Conservation (phyloP, 1,140 invertebrate species). For the Zaprionus davidi region DNA sequence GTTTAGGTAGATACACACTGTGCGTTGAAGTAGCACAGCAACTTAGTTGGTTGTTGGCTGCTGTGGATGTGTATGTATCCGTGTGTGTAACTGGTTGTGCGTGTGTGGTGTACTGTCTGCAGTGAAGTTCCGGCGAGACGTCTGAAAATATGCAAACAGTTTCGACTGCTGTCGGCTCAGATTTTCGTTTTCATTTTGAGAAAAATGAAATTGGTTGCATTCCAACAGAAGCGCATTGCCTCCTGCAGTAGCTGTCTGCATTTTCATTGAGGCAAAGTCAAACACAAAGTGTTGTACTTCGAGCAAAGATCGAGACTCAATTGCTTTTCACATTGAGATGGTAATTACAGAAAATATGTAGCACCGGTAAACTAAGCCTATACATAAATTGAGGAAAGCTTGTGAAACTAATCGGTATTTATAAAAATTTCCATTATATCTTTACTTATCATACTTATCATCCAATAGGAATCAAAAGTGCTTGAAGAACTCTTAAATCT, state of each 20-base stretch:
- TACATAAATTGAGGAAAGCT: not conserved
- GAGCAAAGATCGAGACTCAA: slow-evolving; percentile 17
- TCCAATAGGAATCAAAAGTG: not conserved
- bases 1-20: not conserved
- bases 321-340: slow-evolving; percentile 17
- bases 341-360: not conserved
- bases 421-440: not conserved
- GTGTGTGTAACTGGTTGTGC: not conserved
- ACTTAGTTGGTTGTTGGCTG: slow-evolving; percentile 44
- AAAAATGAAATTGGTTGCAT: slow-evolving; percentile 56
- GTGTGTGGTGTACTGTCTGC: slow-evolving; percentile 3
- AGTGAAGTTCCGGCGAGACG: slow-evolving; percentile 25
- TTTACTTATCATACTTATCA: not conserved
- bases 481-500: not conserved
- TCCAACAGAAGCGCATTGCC: slow-evolving; percentile 3
- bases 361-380: not conserved
- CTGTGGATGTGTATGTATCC: not conserved
- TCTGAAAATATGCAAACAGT: slow-evolving; percentile 67
- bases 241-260: not conserved
- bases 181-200: slow-evolving; percentile 53
- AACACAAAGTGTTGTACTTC: slow-evolving; percentile 24
- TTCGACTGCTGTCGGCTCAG: slow-evolving; percentile 53
- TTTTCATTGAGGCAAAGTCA: slow-evolving; percentile 16
- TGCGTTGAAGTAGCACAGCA: slow-evolving; percentile 23
- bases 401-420: not conserved